phyloP scores from a whole-genome alignment of 2,888 invertebrate genomes.

The Seira musarum region DNA sequence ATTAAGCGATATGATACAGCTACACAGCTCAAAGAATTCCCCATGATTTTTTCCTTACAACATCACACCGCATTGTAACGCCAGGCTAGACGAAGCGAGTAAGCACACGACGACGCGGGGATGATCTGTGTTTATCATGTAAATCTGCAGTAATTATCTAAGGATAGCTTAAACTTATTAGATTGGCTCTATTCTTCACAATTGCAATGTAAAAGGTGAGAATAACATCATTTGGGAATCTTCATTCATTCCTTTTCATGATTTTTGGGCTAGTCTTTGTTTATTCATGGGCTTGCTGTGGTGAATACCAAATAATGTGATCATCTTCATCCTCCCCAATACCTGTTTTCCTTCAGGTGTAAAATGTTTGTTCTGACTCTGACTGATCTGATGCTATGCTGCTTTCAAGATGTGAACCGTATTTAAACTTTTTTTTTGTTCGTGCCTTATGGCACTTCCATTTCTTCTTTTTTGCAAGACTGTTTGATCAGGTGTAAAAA shows the following conservation, averaged over 20 bases:
- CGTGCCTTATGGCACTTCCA: background rate
- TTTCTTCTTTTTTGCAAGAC: background rate
- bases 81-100: no score
- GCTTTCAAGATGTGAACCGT: background rate
- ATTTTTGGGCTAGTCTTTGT: background rate
- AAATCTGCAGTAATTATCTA: background rate
- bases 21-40: no score
- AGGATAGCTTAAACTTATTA: background rate
- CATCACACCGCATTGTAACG: no score
- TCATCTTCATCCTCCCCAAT: no score
- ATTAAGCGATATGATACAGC: no score
- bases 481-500: no score
- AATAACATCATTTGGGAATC: background rate
- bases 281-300: background rate
- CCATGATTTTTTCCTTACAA: background rate
- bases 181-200: background rate
- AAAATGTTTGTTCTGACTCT: no score
- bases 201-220: background rate
- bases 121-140: no score
- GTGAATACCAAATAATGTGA: no score
- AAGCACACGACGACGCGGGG: no score
- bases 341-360: background rate
- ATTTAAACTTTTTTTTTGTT: background rate
- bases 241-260: background rate
- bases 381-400: no score